phyloP scores from a whole-genome alignment of 2,797 vertebrate genomes.

The Distichodus sexfasciatus region DNA sequence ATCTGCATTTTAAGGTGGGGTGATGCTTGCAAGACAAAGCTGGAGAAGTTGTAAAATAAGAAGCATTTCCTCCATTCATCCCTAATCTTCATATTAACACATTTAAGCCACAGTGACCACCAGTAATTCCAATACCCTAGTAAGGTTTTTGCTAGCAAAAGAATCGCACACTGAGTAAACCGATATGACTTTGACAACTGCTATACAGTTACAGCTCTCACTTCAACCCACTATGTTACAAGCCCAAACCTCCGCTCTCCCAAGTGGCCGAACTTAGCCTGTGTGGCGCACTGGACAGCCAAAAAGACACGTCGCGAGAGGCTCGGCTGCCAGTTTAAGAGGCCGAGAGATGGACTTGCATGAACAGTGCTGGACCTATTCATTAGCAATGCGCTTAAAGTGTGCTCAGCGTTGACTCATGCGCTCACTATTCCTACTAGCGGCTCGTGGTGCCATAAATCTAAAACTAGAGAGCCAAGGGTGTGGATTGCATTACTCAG shows the following conservation, averaged over 20 bases:
- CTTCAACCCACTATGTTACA: not conserved
- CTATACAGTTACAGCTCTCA: not conserved
- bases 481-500: constrained; percentile 16
- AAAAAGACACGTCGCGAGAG: constrained; percentile 39
- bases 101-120: too few species aligned
- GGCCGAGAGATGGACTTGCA: constrained; percentile 17
- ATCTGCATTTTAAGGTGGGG: too few species aligned
- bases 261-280: constrained; percentile 1
- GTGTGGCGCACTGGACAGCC: constrained; percentile 23
- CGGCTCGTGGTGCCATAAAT: constrained; percentile 29
- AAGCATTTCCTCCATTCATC: not conserved
- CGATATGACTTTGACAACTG: too few species aligned
- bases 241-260: not conserved
- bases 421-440: constrained; percentile 12
- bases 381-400: constrained; percentile 36
- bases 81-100: too few species aligned
- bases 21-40: not conserved
- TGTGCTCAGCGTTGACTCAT: constrained; percentile 37
- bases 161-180: too few species aligned
- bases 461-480: constrained; percentile 2
- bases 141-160: too few species aligned
- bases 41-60: not conserved
- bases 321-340: constrained; percentile 28
- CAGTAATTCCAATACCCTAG: too few species aligned
- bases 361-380: constrained; percentile 26